Base-by-base conservation (phyloP, 2,113 vertebrate species). In the Synchiropus splendidus region DNA sequence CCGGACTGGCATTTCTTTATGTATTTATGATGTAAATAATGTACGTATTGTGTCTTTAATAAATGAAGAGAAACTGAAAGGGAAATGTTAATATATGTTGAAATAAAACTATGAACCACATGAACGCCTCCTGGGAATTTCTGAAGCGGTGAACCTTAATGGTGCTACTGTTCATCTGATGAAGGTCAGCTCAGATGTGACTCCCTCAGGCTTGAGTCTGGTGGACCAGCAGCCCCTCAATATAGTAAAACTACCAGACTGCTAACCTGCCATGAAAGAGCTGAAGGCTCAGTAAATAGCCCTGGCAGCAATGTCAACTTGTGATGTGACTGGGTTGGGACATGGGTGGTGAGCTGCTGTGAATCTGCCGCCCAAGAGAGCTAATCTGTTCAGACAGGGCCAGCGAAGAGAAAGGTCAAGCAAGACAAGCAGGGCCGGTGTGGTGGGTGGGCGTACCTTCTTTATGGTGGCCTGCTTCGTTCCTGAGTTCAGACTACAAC, bases 91-190 rank as follows among this genome's bases (percentile, higher is more conserved):
- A 71, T 72, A 78, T 73, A 74, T 77, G 72, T 74, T 69, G 51
- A 77, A 80, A 77, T 80, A 67, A 75, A 77, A 74, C 67, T 37
- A 70, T 78, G 71, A 57, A 67, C 57, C 60, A 63, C 39, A 41
- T 1, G 14, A 14, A 12, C 43, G 57, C 18, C 63, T 70, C 42
- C 21, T 36, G 49, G 44, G 30, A 36, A 2, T 74, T 61, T 59
- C 27, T 72, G 27, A 47, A 39, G 31, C 37, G 45, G 41, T 6
- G 44, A 54, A 42, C 14, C 31, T 33, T 37, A n/a, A n/a, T n/a
- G n/a, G 45, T 10, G 40, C n/a, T 14, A 2, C 12, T n/a, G 5
- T 31, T 42, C n/a, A n/a, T 63, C 60, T 57, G 45, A 50, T 62
- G 67, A 80, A 80, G 75, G 75, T 79, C 72, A 72, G 49, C 66